These are phyloP conservation scores for Metellina segmentata DNA, from an alignment of 2,888 invertebrate species.

Conservation along the genomic window DNA sequence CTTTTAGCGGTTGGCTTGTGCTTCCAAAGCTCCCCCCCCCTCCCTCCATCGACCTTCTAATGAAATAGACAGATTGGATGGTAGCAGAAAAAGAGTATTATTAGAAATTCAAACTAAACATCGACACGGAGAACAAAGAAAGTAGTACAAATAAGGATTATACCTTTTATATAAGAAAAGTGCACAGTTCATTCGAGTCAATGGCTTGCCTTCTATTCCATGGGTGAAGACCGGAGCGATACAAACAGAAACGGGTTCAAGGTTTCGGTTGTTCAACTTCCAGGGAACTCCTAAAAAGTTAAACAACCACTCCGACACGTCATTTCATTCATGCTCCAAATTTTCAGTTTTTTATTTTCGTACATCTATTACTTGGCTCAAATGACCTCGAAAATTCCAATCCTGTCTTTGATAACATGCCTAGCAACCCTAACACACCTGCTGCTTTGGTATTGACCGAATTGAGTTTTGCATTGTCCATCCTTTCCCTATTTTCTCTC, in stretches of 20 bases:
- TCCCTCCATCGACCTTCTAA: too few species aligned
- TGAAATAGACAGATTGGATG: too few species aligned
- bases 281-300: background rate
- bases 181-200: background rate
- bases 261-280: conserved; percentile 10
- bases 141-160: too few species aligned
- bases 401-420: background rate
- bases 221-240: background rate
- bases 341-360: background rate
- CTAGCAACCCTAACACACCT: background rate
- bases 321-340: conserved; percentile 12
- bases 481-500: background rate
- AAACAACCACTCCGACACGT: background rate
- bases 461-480: background rate
- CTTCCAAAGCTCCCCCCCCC: too few species aligned
- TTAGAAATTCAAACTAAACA: too few species aligned
- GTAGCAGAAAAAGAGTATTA: too few species aligned
- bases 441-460: background rate
- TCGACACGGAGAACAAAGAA: too few species aligned
- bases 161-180: background rate
- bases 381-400: conserved; percentile 14
- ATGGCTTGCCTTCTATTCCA: background rate
- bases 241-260: background rate
- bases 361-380: background rate
- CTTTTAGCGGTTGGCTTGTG: too few species aligned